Evolutionary conservation across 37 sponge, comb jelly and placozoan species (phyloP).

Genomic region (Dysidea cf. avara): DNA sequence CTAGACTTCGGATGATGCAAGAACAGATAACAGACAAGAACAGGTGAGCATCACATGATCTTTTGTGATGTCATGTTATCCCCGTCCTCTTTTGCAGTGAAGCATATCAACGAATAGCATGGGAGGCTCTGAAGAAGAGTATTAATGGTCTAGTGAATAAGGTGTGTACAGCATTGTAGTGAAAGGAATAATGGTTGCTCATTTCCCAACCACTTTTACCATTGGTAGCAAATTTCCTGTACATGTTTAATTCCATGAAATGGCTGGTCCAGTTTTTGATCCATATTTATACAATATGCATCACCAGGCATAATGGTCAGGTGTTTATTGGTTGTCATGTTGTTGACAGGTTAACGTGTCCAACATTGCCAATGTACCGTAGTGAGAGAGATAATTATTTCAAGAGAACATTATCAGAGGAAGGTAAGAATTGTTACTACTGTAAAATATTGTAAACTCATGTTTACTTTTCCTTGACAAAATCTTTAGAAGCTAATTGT

Average conservation of each 20-base stretch:
- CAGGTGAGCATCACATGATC: conserved; percentile 38
- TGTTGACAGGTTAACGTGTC: conserved; percentile 80
- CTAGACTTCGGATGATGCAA: conserved; percentile 91
- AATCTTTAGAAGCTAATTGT: too few relatives aligned
- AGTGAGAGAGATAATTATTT: conserved; percentile 84
- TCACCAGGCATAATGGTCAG: too few relatives aligned
- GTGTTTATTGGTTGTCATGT: not conserved
- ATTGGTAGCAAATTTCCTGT: too few relatives aligned
- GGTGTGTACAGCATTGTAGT: conserved; percentile 44
- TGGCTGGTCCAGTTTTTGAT: too few relatives aligned
- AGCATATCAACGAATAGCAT: conserved; percentile 87
- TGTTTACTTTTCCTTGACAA: too few relatives aligned
- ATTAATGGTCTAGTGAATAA: conserved; percentile 98
- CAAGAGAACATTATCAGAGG: conserved; percentile 95
- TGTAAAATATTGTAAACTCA: too few relatives aligned
- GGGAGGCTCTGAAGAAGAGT: conserved; percentile 98
- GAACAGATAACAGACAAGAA: conserved; percentile 87
- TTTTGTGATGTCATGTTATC: not conserved
- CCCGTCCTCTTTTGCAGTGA: conserved; percentile 37
- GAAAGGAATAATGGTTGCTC: too few relatives aligned
- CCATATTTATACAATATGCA: too few relatives aligned
- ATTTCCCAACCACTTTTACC: too few relatives aligned
- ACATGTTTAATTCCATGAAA: too few relatives aligned
- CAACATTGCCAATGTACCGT: conserved; percentile 87
- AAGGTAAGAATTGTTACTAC: too few relatives aligned